Conservation (phyloP, 2,113 vertebrate genomes). For the Silurus meridionalis region DNA sequence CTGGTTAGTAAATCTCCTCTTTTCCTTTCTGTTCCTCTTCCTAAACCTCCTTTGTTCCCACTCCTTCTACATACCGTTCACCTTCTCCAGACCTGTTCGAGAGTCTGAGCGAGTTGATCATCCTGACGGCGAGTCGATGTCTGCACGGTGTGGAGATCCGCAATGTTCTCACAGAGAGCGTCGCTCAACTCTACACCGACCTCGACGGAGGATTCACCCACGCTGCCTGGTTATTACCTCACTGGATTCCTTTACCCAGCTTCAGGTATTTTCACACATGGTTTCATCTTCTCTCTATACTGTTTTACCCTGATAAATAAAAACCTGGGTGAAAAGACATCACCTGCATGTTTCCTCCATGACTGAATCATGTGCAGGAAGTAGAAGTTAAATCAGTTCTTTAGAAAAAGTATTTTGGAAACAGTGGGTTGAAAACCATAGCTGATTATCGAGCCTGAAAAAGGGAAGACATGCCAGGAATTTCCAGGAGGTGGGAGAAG, state of each 20-base stretch:
- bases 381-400: no score
- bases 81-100: conserved; percentile 85
- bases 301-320: no score
- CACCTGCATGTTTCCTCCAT: no score
- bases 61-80: neutral
- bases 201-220: conserved; percentile 94
- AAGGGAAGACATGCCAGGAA: no score
- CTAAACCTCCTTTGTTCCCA: conserved; percentile 53
- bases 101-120: conserved; percentile 92
- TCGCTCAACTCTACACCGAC: conserved; percentile 92
- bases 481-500: neutral
- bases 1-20: neutral
- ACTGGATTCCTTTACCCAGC: conserved; percentile 94
- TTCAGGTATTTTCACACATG: conserved; percentile 80
- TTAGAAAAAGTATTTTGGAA: neutral
- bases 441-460: neutral
- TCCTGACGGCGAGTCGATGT: conserved; percentile 94
- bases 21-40: neutral
- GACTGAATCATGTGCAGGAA: no score
- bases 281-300: no score
- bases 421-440: neutral
- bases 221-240: conserved; percentile 91
- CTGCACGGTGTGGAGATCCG: conserved; percentile 94
- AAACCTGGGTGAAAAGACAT: no score
- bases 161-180: conserved; percentile 80